A percentile compares a stretch with the other conserved stretches of the same genome.
phyloP scores from a whole-genome alignment of 1,140 invertebrate genomes.

The Tigriopus japonicus region DNA sequence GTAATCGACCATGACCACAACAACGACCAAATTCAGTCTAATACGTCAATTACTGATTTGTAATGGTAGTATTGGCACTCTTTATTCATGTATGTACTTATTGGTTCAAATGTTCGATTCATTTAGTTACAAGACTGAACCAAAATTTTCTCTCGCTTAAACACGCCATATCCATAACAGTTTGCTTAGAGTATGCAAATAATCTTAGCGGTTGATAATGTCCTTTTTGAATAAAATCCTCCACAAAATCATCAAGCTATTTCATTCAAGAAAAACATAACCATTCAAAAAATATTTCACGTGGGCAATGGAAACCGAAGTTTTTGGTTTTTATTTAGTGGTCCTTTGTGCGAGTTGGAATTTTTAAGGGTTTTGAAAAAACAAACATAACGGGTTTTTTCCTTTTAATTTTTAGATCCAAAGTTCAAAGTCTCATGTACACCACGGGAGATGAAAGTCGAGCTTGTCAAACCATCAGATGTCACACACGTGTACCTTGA shows the following conservation, averaged over 20 bases:
- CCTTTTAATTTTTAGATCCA: conserved; percentile 2
- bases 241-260: background rate
- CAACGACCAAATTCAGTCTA: no score
- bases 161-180: no score
- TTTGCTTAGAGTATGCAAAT: no score
- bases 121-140: no score
- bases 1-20: no score
- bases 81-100: no score
- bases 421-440: background rate
- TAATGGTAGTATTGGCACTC: no score
- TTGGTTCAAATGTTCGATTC: no score
- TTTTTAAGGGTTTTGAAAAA: background rate
- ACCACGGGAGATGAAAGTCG: background rate
- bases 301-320: background rate
- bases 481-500: background rate
- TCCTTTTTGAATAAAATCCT: background rate
- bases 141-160: no score
- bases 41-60: no score
- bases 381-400: no score
- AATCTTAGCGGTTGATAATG: no score
- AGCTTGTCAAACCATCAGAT: background rate
- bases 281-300: background rate
- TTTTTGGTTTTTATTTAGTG: background rate
- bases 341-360: background rate
- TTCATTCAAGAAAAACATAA: background rate